Percentiles rank a stretch among this genome's conserved stretches.
Conservation (phyloP, 1,140 invertebrate species). For the Anthonomus grandis region DNA sequence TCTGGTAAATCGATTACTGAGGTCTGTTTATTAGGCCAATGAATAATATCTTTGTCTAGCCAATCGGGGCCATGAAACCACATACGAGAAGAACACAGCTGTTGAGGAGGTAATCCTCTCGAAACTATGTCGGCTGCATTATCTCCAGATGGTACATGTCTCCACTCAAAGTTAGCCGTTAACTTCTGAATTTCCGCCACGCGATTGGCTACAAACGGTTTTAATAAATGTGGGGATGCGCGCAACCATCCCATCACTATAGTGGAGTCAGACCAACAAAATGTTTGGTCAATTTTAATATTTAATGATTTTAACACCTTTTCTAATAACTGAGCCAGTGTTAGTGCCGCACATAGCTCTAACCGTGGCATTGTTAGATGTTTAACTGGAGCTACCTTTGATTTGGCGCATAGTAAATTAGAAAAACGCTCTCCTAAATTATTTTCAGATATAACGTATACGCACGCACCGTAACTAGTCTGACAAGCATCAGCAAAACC, state of each 20-base stretch:
- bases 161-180: no score
- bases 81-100: no score
- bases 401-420: slow-evolving; percentile 33
- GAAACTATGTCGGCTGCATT: no score
- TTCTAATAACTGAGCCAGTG: slow-evolving; percentile 30
- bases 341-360: slow-evolving; percentile 47
- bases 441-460: slow-evolving; percentile 33
- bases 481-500: slow-evolving; percentile 37
- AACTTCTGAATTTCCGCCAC: slow-evolving; percentile 39
- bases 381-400: slow-evolving; percentile 40
- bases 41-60: no score
- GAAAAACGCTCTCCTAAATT: slow-evolving; percentile 17
- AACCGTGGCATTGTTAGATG: slow-evolving; percentile 43
- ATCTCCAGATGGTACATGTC: no score
- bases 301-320: background rate
- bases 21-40: no score
- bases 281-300: slow-evolving; percentile 14
- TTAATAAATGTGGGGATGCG: slow-evolving; percentile 20
- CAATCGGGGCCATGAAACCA: no score
- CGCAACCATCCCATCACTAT: slow-evolving; percentile 35
- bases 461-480: slow-evolving; percentile 24
- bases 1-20: no score
- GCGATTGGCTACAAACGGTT: slow-evolving; percentile 44
- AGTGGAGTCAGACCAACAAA: slow-evolving; percentile 27
- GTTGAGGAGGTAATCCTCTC: no score